These are phyloP conservation scores for Cryptotis parvus DNA, from an alignment of 2,113 vertebrate genomes.

Conservation along the genomic window DNA sequence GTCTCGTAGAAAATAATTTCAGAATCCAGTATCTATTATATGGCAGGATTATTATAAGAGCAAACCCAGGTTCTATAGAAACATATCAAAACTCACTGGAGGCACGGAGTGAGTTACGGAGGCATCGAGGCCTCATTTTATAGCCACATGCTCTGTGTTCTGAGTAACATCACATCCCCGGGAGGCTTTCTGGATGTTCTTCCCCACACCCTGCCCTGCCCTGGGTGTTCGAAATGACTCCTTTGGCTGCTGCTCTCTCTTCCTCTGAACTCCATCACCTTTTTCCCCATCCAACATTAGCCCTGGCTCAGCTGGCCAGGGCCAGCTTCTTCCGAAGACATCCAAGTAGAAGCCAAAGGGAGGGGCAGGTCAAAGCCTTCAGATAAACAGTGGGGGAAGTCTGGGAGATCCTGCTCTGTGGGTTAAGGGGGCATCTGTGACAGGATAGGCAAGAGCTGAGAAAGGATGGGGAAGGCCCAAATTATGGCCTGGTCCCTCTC, in stretches of 20 bases:
- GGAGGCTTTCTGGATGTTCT: neutral
- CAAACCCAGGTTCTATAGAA: neutral
- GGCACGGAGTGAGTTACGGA: neutral
- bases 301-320: neutral
- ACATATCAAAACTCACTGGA: neutral
- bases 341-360: neutral
- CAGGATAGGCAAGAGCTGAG: neutral
- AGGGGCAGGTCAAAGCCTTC: neutral
- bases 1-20: neutral
- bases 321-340: neutral
- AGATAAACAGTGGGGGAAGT: neutral
- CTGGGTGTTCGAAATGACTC: constrained; percentile 4
- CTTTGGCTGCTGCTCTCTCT: neutral
- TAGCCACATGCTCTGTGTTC: neutral
- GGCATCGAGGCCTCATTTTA: neutral
- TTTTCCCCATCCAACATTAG: neutral
- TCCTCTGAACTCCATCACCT: neutral
- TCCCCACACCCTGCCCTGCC: neutral
- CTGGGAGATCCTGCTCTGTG: neutral
- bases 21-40: constrained; percentile 26
- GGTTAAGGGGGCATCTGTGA: neutral
- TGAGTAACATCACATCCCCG: neutral
- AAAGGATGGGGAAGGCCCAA: neutral
- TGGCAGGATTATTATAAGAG: constrained; percentile 1
- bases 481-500: constrained; percentile 24